Conservation (phyloP, 53 echinoderm and acorn worm species). For the Antedon mediterranea region DNA sequence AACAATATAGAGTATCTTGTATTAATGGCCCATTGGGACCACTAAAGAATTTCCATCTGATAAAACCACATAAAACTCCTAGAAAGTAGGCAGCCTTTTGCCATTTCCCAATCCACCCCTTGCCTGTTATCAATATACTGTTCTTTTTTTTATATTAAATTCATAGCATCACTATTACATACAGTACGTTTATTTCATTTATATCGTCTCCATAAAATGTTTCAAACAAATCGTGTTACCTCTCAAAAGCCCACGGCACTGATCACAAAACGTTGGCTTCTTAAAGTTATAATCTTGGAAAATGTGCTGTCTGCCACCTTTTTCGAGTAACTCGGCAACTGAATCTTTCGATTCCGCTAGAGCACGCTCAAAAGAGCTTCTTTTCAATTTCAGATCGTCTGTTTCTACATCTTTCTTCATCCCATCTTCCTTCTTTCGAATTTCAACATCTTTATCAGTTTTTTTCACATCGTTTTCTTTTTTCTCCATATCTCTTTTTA, state of each 20-base stretch:
- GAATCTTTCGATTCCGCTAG: conserved; percentile 32
- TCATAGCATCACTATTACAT: too few relatives aligned
- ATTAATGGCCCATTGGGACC: too few relatives aligned
- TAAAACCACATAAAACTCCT: too few relatives aligned
- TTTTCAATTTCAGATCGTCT: background rate
- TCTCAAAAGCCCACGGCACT: conserved; percentile 60
- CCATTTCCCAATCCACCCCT: too few relatives aligned
- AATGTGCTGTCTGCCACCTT: conserved; percentile 39
- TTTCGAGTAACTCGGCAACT: conserved; percentile 36
- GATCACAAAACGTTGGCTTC: conserved; percentile 70
- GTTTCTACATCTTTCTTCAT: background rate
- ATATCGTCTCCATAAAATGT: too few relatives aligned
- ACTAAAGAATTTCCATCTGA: too few relatives aligned
- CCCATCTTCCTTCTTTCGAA: background rate
- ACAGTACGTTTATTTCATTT: too few relatives aligned
- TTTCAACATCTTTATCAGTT: background rate
- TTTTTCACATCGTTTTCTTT: background rate
- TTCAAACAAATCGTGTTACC: too few relatives aligned
- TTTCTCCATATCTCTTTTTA: background rate
- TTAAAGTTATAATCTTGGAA: conserved; percentile 87
- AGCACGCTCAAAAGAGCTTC: background rate
- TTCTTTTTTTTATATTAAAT: too few relatives aligned
- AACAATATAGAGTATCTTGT: too few relatives aligned
- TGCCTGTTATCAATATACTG: too few relatives aligned
- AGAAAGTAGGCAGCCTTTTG: too few relatives aligned